phyloP scores from a whole-genome alignment of 2,113 vertebrate species.

The Ptychochromis oligacanthus region DNA sequence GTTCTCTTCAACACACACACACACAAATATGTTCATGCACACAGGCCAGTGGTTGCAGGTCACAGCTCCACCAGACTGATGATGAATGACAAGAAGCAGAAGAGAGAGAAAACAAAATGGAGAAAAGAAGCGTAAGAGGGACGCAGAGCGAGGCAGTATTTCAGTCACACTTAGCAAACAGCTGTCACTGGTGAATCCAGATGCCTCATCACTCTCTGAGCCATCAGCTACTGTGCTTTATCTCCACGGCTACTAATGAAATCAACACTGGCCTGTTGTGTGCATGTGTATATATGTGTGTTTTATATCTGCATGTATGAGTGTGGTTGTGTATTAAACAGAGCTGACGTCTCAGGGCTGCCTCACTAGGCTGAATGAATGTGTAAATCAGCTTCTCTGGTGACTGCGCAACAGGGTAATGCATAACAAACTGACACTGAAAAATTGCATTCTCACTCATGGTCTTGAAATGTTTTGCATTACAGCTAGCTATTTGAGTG shows the following conservation, averaged over 20 bases:
- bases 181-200: constrained; percentile 55
- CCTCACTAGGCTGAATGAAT: constrained; percentile 41
- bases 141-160: constrained; percentile 47
- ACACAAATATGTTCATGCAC: neutral
- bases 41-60: constrained; percentile 46
- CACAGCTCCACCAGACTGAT: constrained; percentile 38
- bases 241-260: constrained; percentile 53
- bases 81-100: constrained; percentile 49
- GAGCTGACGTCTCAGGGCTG: constrained; percentile 57
- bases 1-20: constrained; percentile 52
- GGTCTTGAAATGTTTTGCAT: neutral
- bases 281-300: neutral
- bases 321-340: constrained; percentile 29
- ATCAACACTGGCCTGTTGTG: constrained; percentile 29
- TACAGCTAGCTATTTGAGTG: neutral
- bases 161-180: constrained; percentile 58
- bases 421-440: constrained; percentile 23
- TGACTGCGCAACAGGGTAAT: constrained; percentile 31
- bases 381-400: constrained; percentile 41
- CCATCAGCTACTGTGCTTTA: constrained; percentile 27
- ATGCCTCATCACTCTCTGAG: constrained; percentile 55
- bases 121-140: constrained; percentile 10
- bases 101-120: constrained; percentile 13
- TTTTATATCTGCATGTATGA: neutral
- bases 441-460: constrained; percentile 16